Evolutionary conservation across 2,113 vertebrate genomes (phyloP), one percentile per base, ranked within the genome.

Genomic region (Misgurnus mizolepis): DNA sequence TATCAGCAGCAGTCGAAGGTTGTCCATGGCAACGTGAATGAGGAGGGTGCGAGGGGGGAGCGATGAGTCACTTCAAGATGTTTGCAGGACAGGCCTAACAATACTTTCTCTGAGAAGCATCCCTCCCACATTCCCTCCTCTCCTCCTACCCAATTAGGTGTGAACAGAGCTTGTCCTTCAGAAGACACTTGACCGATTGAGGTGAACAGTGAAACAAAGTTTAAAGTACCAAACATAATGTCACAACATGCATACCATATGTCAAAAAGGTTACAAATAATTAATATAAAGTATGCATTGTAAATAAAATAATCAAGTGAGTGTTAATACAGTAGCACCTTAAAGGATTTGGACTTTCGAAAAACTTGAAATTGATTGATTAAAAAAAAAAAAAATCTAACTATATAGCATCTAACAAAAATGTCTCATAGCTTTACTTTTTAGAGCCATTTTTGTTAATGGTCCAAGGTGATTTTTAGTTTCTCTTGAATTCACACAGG

Each of bases 1-100:
- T 92, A 96, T 96, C 96, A 98, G 96, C 95, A 95, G 93, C 93
- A 95, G 95, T 94, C 94, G 93, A 94, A 94, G 96, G 96, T 97
- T 93, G 93, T 95, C 95, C 94, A 94, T 92, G 93, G 95, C 91
- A 95, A 94, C 83, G 2, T 90, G 91, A 94, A 93, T 93, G 91
- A 93, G 91, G 92, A 85, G 92, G 89, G 91, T 91, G 92, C 89
- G 93, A 92, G 93, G 93, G 60, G 5, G 61, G 4, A 74, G 56
- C 7, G 12, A 39, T 22, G 22, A 73, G 39, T 82, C 87, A 82
- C 84, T 76, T 82, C 84, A 87, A 86, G 88, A 90, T 85, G 89
- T 87, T 89, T 89, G 88, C 65, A 86, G 85, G 87, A 87, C 83
- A 87, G 49, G 94, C 93, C 93, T 95, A 95, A 95, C 92, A 88